Conservation (phyloP, 2,113 vertebrate species). For the Verasper variegatus region DNA sequence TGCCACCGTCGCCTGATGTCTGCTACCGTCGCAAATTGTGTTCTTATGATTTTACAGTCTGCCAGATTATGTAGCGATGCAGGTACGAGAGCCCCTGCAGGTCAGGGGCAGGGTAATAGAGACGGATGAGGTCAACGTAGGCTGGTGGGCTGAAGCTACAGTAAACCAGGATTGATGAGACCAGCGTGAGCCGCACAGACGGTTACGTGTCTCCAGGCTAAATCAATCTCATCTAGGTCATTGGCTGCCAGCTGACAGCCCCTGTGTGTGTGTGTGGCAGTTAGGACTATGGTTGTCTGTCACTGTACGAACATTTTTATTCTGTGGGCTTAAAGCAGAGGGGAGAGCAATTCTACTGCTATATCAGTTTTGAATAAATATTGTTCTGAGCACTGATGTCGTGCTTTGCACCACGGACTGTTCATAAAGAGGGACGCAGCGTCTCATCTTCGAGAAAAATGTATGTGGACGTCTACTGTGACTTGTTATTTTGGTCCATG, state of each 20-base stretch:
- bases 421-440: too few relatives aligned
- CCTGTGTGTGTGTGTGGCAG: constrained; percentile 31
- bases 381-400: neutral
- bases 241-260: constrained; percentile 34
- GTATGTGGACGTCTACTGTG: too few relatives aligned
- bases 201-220: constrained; percentile 55
- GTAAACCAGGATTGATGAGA: constrained; percentile 42
- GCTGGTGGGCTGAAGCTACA: constrained; percentile 13
- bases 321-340: constrained; percentile 11
- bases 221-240: constrained; percentile 76
- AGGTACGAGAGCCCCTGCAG: constrained; percentile 16
- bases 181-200: constrained; percentile 3
- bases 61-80: constrained; percentile 36
- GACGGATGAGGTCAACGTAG: neutral
- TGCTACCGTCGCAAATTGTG: constrained; percentile 35
- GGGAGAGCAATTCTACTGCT: neutral
- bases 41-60: constrained; percentile 22
- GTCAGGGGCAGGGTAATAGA: neutral
- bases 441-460: too few relatives aligned
- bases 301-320: constrained; percentile 17
- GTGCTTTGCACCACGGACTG: neutral
- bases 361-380: neutral
- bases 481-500: too few relatives aligned
- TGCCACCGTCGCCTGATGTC: constrained; percentile 11
- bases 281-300: neutral